phyloP scores from a whole-genome alignment of 2,113 vertebrate species.

The Pelecanoides urinatrix region DNA sequence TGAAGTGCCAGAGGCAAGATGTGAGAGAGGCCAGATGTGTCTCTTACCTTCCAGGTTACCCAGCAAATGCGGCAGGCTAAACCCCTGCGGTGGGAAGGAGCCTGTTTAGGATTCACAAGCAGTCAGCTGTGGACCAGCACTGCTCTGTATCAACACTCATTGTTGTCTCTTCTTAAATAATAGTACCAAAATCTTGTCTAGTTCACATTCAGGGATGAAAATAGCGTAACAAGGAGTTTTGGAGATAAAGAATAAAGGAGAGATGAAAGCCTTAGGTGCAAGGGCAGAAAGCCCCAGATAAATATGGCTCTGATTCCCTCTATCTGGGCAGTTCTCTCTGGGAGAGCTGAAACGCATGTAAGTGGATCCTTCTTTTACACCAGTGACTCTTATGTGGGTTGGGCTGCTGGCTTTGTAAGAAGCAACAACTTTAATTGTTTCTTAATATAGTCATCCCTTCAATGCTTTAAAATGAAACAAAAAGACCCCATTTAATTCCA shows the following conservation, averaged over 20 bases:
- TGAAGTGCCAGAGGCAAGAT: neutral
- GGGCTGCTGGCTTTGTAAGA: neutral
- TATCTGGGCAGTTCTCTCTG: neutral
- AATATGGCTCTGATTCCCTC: neutral
- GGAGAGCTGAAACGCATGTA: neutral
- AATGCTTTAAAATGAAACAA: neutral
- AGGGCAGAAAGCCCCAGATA: neutral
- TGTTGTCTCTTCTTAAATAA: neutral
- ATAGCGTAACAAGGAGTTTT: neutral
- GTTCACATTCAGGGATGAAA: neutral
- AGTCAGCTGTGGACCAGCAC: neutral
- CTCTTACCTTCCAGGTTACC: neutral
- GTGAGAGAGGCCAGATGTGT: neutral
- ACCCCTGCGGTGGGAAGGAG: neutral
- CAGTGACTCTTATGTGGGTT: neutral
- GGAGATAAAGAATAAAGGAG: neutral
- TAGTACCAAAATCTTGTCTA: neutral
- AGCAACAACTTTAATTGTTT: neutral
- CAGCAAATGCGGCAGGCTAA: neutral
- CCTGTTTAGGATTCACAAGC: neutral
- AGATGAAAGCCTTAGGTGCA: neutral
- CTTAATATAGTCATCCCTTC: neutral
- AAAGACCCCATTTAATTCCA: neutral
- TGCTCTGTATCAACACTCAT: neutral
- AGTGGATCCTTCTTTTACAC: neutral